Evolutionary conservation across 2,113 vertebrate species (phyloP).

Genomic region (Elaphurus davidianus): DNA sequence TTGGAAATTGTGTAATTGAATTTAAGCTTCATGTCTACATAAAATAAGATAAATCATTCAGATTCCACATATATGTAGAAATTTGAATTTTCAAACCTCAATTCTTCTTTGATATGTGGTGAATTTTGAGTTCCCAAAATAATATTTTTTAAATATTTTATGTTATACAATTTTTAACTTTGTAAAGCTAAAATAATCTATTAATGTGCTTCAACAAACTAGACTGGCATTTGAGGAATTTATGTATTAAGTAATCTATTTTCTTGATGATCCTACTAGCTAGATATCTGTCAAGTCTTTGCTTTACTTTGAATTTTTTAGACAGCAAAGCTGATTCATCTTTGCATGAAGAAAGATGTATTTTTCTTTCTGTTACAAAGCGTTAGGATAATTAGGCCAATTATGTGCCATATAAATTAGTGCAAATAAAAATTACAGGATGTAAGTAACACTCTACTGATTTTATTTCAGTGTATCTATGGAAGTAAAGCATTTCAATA

Average conservation of each 20-base stretch:
- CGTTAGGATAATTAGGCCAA: background rate
- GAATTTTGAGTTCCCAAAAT: constrained; percentile 19
- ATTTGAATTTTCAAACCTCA: constrained; percentile 34
- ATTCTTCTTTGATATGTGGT: background rate
- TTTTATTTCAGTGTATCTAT: constrained; percentile 19
- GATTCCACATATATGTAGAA: constrained; percentile 56
- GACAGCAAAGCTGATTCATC: background rate
- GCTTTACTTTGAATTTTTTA: background rate
- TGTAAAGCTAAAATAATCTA: background rate
- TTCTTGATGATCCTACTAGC: background rate
- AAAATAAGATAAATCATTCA: constrained; percentile 48
- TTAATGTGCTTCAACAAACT: background rate
- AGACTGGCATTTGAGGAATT: background rate
- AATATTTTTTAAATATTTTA: background rate
- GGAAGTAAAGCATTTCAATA: constrained; percentile 4
- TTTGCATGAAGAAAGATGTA: background rate
- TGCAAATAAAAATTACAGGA: background rate
- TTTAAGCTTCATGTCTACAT: background rate
- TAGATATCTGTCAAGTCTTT: background rate
- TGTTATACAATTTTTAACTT: background rate
- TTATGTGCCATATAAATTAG: background rate
- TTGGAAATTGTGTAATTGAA: constrained; percentile 42
- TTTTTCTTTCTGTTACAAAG: background rate
- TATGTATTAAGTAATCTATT: background rate
- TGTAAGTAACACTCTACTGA: background rate